phyloP scores from a whole-genome alignment of 2,113 vertebrate species.

The Grallaria varia region DNA sequence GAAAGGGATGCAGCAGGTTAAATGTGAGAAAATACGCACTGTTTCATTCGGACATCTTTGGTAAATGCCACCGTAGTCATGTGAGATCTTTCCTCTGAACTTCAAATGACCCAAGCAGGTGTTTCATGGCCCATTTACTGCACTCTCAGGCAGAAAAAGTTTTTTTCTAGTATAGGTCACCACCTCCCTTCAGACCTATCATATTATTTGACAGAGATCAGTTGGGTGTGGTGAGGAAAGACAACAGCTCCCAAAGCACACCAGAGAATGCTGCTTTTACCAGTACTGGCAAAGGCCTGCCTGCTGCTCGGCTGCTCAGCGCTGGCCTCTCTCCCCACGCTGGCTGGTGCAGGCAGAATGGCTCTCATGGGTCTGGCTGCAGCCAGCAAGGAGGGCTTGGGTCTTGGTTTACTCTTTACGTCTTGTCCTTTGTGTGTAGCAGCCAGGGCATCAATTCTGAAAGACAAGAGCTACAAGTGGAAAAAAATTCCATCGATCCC shows the following conservation, averaged over 20 bases:
- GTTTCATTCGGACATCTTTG: background rate
- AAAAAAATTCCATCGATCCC: background rate
- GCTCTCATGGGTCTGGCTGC: constrained; percentile 88
- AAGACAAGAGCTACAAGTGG: constrained; percentile 12
- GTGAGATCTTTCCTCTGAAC: background rate
- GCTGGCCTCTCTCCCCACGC: constrained; percentile 68
- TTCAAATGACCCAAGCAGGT: background rate
- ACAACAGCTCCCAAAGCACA: background rate
- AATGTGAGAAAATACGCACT: background rate
- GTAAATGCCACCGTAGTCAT: background rate
- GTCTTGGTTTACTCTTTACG: constrained; percentile 68
- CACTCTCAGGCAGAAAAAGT: background rate
- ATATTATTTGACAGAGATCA: background rate
- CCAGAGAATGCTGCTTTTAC: constrained; percentile 55
- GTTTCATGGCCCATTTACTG: background rate
- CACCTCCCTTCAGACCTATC: background rate
- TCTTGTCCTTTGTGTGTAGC: constrained; percentile 69
- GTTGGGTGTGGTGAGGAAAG: background rate
- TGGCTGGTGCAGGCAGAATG: constrained; percentile 86
- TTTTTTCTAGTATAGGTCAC: background rate
- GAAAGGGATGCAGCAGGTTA: constrained; percentile 7
- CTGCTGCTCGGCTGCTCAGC: constrained; percentile 51
- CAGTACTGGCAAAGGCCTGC: constrained; percentile 64
- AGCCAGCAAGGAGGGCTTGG: constrained; percentile 69
- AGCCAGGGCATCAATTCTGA: constrained; percentile 63